Conservation (phyloP, 2,888 invertebrate species). For the Scaptomyza polygonia region DNA sequence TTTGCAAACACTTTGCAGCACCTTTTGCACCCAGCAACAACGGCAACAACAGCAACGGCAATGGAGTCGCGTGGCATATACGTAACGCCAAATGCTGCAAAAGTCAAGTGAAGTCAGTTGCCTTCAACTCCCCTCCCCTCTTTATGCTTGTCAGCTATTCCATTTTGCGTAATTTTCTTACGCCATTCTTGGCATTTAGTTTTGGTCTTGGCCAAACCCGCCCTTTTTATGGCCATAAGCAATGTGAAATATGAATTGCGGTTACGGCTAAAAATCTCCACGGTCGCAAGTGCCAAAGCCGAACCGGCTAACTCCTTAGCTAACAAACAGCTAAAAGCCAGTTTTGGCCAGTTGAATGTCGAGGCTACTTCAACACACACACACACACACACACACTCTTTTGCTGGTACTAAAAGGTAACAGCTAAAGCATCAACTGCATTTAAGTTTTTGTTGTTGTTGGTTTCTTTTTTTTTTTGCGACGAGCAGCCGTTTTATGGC, state of each 20-base stretch:
- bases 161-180: conserved; percentile 66
- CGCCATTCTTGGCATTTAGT: conserved; percentile 56
- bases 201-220: conserved; percentile 19
- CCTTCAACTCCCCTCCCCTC: background rate
- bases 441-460: conserved; percentile 70
- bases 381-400: conserved; percentile 1
- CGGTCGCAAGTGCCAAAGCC: conserved; percentile 31
- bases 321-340: conserved; percentile 7
- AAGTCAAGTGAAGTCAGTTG: conserved; percentile 66
- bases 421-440: conserved; percentile 72
- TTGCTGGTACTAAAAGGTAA: conserved; percentile 44
- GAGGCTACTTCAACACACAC: conserved; percentile 44
- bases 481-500: conserved; percentile 70
- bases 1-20: conserved; percentile 76
- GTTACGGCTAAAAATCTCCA: conserved; percentile 60
- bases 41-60: background rate
- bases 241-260: conserved; percentile 79
- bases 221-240: conserved; percentile 63
- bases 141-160: conserved; percentile 20
- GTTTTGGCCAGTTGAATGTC: conserved; percentile 28
- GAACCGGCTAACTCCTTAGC: conserved; percentile 31
- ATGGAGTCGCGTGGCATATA: conserved; percentile 47
- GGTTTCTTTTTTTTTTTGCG: too few relatives aligned
- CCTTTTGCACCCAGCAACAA: conserved; percentile 34
- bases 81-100: conserved; percentile 45